Evolutionary conservation across 1,140 invertebrate genomes (phyloP).

Genomic region (Leptopilina boulardi): DNA sequence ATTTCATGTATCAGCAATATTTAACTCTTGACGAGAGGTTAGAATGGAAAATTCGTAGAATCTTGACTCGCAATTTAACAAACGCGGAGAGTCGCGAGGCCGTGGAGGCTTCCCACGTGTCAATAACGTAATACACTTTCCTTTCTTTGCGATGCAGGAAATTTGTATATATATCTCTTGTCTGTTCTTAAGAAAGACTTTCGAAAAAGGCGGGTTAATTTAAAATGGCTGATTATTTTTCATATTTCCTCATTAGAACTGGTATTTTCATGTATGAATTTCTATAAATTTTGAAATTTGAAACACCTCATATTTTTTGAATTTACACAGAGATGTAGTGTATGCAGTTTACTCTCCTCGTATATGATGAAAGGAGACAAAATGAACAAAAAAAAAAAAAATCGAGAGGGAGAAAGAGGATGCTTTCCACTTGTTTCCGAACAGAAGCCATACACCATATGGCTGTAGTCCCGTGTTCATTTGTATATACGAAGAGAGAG

Average conservation of each 20-base stretch:
- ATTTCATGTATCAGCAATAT: background rate
- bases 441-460: slow-evolving; percentile 71
- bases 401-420: slow-evolving; percentile 39
- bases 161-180: background rate
- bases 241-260: background rate
- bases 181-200: background rate
- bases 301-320: too few relatives aligned
- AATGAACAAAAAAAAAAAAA: slow-evolving; percentile 40
- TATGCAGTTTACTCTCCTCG: background rate
- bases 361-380: slow-evolving; percentile 36
- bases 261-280: background rate
- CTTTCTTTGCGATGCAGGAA: background rate
- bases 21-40: background rate
- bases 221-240: background rate
- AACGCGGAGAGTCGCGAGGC: slow-evolving; percentile 21
- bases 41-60: background rate
- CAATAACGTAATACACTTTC: slow-evolving; percentile 33
- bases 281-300: background rate
- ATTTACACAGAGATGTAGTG: background rate
- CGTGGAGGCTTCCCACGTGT: slow-evolving; percentile 33
- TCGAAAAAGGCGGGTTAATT: slow-evolving; percentile 28
- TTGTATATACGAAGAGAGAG: slow-evolving; percentile 46
- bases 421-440: slow-evolving; percentile 65
- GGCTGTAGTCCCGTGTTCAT: slow-evolving; percentile 56
- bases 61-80: background rate